Base-by-base conservation (phyloP, 2,113 vertebrate genomes). In the Conger conger region DNA sequence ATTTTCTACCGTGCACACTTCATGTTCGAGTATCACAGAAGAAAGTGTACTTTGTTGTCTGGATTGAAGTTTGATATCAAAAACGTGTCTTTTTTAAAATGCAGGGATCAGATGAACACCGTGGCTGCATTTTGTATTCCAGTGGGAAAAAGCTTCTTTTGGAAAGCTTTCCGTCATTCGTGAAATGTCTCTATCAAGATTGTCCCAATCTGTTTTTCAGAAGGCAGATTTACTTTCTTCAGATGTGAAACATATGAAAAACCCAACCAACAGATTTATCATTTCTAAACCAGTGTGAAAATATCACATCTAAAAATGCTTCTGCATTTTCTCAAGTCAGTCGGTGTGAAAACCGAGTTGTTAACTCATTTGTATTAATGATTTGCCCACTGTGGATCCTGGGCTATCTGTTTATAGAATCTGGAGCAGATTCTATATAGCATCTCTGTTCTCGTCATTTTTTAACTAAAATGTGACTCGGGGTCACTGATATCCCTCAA, bases 331-430 rank as follows among this genome's bases (percentile, higher is more conserved):
- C 57, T 37, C 37, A 83, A n/a, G 63, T 83, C 82, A 45, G 82
- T 13, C 30, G 57, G 63, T 38, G 57, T 73, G 27, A 73, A 83
- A 83, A 76, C 81, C 38, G 30, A 30, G 27, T 73, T 73, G 73
- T 36, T 42, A 45, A 36, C 68, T 73, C 73, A 83, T 83, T 83
- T 76, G 73, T 83, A 77, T 81, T 86, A 82, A 86, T 86, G 68
- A 82, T 73, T 60, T 86, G 80, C 45, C 80, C 45, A 45, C 57
- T 81, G 30, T 33, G 27, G 79, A 76, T 50, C 30, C 84, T 37
- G 79, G 84, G 63, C 79, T 50, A 81, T 81, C 83, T 80, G 23
- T 20, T 85, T 45, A 38, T 36, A 45, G 83, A 53, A 5, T 30
- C 68, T 27, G 77, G 17, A 37, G 36, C 36, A 53, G 53, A 80